Percentiles rank a stretch among this genome's conserved stretches.
These are phyloP conservation scores for Noctuana brunneofusca DNA, from an alignment of 2,888 invertebrate species.

Conservation along the genomic window DNA sequence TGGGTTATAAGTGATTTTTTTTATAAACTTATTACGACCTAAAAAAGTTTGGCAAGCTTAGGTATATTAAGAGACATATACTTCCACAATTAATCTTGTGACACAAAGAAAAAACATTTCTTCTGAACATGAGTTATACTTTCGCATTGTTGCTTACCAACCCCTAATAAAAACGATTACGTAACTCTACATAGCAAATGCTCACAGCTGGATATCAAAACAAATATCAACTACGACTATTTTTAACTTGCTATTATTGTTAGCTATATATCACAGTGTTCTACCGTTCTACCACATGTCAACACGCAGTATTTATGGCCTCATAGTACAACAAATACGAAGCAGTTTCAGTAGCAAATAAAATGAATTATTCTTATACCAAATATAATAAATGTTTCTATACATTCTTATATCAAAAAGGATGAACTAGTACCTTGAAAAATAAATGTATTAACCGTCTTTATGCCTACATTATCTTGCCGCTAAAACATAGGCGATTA, in stretches of 20 bases:
- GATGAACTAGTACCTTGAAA: neutral
- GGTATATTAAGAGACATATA: too few relatives aligned
- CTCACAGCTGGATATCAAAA: constrained; percentile 7
- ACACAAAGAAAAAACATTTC: neutral
- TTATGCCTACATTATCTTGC: too few relatives aligned
- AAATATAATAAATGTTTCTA: neutral
- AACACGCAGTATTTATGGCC: constrained; percentile 33
- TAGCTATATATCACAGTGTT: neutral
- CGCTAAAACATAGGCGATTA: too few relatives aligned
- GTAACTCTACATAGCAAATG: neutral
- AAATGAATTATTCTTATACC: constrained; percentile 44
- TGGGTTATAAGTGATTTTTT: neutral
- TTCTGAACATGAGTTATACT: neutral
- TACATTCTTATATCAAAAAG: neutral
- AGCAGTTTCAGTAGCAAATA: constrained; percentile 53
- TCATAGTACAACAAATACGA: constrained; percentile 50
- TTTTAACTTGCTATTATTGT: neutral
- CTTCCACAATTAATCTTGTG: neutral
- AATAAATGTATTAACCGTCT: neutral
- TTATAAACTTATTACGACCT: neutral
- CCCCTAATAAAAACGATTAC: neutral
- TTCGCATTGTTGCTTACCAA: constrained; percentile 1
- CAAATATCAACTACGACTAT: constrained; percentile 2
- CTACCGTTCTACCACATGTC: constrained; percentile 10
- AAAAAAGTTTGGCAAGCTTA: too few relatives aligned